Percentiles rank a stretch among this genome's conserved stretches.
These are phyloP conservation scores for Salvator merianae DNA, from an alignment of 2,113 vertebrate species.

Conservation along the genomic window DNA sequence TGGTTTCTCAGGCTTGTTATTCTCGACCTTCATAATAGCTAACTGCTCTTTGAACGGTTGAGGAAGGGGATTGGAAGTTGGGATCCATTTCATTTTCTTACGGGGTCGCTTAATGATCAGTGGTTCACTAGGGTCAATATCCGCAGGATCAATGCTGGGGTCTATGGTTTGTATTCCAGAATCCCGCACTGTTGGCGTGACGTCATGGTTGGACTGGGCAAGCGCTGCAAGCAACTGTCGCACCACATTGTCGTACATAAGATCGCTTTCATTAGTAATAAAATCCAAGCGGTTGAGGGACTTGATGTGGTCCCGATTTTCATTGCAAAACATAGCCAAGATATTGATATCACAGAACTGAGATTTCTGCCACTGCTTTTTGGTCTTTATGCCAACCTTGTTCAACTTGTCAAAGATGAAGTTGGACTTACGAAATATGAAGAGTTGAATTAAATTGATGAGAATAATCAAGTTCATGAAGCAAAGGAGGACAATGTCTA, in stretches of 20 bases:
- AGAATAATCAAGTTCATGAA: conserved; percentile 97
- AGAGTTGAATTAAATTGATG: conserved; percentile 92
- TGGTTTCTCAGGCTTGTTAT: conserved; percentile 91
- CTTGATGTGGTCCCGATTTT: conserved; percentile 99
- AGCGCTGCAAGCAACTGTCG: conserved; percentile 93
- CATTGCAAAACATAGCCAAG: conserved; percentile 98
- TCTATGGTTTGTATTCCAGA: conserved; percentile 92
- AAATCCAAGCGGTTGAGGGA: conserved; percentile 97
- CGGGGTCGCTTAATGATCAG: conserved; percentile 92
- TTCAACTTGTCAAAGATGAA: conserved; percentile 99
- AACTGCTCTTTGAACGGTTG: conserved; percentile 95
- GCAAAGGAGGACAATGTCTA: conserved; percentile 91
- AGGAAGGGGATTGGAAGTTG: conserved; percentile 89
- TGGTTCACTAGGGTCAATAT: conserved; percentile 84
- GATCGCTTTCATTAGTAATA: conserved; percentile 97
- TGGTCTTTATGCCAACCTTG: conserved; percentile 97
- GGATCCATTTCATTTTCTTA: conserved; percentile 98
- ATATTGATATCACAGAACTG: conserved; percentile 99
- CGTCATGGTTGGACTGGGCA: conserved; percentile 95
- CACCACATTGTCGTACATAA: conserved; percentile 99
- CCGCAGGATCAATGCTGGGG: conserved; percentile 87
- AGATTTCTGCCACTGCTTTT: conserved; percentile 96
- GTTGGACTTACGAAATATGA: conserved; percentile 98
- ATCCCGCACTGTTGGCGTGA: conserved; percentile 92
- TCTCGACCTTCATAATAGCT: conserved; percentile 88